Percentiles rank a stretch among this genome's conserved stretches.
phyloP scores from a whole-genome alignment of 2,113 vertebrate genomes.

The Mungos mungo region DNA sequence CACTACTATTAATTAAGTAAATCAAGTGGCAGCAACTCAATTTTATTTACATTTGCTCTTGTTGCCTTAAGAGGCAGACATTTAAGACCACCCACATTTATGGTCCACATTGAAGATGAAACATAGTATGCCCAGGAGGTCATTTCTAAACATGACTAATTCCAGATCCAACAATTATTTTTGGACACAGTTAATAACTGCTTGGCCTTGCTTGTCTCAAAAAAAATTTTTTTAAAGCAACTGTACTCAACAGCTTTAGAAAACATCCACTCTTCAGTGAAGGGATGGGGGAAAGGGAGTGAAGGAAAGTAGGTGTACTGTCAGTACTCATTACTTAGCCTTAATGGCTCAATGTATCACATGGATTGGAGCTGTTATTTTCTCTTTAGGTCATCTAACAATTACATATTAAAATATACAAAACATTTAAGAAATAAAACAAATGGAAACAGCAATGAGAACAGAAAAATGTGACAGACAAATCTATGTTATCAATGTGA shows the following conservation, averaged over 20 bases:
- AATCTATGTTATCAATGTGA: not conserved
- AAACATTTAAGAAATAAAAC: not conserved
- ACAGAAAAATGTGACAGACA: not conserved
- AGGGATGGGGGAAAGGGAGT: not conserved
- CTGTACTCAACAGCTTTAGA: not conserved
- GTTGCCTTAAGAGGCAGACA: not conserved
- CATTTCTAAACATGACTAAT: not conserved
- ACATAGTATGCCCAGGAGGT: not conserved
- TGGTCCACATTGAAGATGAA: not conserved
- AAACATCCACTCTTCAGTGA: not conserved
- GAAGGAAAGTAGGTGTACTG: not conserved
- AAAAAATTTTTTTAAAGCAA: not conserved
- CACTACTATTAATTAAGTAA: not conserved
- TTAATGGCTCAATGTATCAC: not conserved
- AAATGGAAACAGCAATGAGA: not conserved
- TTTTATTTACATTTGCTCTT: not conserved
- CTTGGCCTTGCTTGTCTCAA: not conserved
- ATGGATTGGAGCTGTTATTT: not conserved
- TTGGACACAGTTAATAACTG: not conserved
- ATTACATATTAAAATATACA: constrained; percentile 4
- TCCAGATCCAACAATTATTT: constrained; percentile 17
- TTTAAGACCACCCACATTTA: not conserved
- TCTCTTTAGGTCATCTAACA: constrained; percentile 6
- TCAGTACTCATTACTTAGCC: not conserved
- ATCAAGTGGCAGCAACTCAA: not conserved